Evolutionary conservation across 1,140 invertebrate species (phyloP).

Genomic region (Periplaneta americana): DNA sequence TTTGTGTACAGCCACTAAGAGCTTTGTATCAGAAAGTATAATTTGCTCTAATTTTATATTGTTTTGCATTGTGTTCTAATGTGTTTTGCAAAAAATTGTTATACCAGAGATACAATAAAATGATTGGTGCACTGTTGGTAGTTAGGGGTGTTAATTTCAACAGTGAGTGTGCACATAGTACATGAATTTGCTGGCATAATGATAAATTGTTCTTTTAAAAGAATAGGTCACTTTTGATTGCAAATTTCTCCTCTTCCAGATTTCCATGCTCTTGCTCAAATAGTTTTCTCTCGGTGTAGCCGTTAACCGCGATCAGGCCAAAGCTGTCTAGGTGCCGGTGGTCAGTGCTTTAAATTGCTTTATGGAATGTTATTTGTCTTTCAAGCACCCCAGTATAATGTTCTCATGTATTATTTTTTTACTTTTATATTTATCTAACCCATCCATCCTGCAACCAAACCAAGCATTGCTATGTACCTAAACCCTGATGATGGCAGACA

Average conservation of each 20-base stretch:
- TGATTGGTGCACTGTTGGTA: background rate
- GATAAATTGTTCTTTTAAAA: too few relatives aligned
- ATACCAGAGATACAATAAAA: background rate
- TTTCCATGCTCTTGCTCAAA: slow-evolving; percentile 65
- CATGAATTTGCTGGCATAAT: background rate
- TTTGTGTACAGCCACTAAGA: background rate
- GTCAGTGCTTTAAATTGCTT: slow-evolving; percentile 22
- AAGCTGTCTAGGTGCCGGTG: slow-evolving; percentile 17
- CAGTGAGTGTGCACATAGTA: background rate
- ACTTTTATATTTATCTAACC: background rate
- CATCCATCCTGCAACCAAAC: background rate
- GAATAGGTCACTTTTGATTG: slow-evolving; percentile 15
- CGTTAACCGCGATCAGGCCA: slow-evolving; percentile 23
- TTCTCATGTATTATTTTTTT: slow-evolving; percentile 16
- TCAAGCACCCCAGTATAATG: slow-evolving; percentile 12
- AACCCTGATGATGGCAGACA: background rate
- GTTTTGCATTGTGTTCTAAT: background rate
- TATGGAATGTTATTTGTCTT: slow-evolving; percentile 21
- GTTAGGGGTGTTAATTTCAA: background rate
- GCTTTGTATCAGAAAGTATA: background rate
- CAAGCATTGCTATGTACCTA: background rate
- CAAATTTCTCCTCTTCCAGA: slow-evolving; percentile 55
- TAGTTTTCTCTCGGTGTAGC: slow-evolving; percentile 54
- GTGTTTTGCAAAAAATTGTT: background rate
- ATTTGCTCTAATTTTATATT: background rate